Conservation (phyloP, 2,113 vertebrate species). For the Melanostigma gelatinosum region DNA sequence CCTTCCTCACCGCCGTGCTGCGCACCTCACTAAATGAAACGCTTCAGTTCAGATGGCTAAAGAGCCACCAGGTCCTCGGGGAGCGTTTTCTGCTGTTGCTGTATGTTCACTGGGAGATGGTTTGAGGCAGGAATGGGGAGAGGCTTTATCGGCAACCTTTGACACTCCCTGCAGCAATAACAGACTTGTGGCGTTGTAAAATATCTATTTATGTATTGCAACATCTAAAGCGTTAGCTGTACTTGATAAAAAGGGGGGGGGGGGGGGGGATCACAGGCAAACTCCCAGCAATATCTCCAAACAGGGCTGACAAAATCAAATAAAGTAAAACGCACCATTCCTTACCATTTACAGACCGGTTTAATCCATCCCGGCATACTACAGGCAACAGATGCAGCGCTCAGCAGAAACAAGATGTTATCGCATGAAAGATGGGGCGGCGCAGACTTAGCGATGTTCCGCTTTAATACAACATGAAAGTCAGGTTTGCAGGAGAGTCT, state of each 20-base stretch:
- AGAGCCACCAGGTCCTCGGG: slow-evolving; percentile 17
- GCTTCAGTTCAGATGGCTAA: slow-evolving; percentile 18
- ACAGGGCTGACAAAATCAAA: slow-evolving; percentile 17
- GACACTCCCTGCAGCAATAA: not conserved
- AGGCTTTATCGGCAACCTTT: not conserved
- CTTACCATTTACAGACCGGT: slow-evolving; percentile 40
- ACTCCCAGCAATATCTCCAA: slow-evolving; percentile 6
- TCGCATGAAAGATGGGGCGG: slow-evolving; percentile 54
- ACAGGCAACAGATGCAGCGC: slow-evolving; percentile 39
- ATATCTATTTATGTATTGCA: not conserved
- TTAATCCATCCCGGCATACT: slow-evolving; percentile 58
- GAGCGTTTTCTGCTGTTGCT: not conserved
- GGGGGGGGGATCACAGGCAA: not conserved
- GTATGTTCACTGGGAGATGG: not conserved
- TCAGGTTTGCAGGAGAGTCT: slow-evolving; percentile 54
- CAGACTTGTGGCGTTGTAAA: not conserved
- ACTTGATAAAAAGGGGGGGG: too few relatives aligned
- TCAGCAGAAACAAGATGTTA: slow-evolving; percentile 63
- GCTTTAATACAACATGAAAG: slow-evolving; percentile 73
- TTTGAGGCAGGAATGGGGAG: not conserved
- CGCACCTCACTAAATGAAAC: slow-evolving; percentile 15
- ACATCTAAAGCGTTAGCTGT: not conserved
- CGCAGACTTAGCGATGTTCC: slow-evolving; percentile 63
- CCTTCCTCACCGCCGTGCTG: not conserved
- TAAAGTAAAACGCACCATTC: slow-evolving; percentile 29